A percentile compares a stretch with the other conserved stretches of the same genome.
Conservation (phyloP, 1,140 invertebrate genomes). For the Drosophila hydei region DNA sequence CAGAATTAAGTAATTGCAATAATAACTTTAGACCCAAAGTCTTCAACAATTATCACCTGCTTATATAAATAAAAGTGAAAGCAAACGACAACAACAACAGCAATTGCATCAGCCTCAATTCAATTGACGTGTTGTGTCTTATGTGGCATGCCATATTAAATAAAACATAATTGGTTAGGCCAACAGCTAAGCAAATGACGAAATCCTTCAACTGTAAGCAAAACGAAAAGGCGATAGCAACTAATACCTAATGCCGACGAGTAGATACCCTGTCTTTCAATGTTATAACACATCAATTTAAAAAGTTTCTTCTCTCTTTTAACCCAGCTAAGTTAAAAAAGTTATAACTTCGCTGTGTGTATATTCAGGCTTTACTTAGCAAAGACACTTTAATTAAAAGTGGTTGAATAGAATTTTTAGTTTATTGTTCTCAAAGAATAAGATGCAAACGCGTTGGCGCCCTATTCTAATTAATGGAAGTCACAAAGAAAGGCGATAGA, state of each 20-base stretch:
- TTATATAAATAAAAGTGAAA: slow-evolving; percentile 7
- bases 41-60: slow-evolving; percentile 3
- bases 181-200: slow-evolving; percentile 53
- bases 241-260: not conserved
- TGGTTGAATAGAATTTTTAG: too few species aligned
- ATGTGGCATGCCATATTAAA: slow-evolving; percentile 50
- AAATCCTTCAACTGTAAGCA: slow-evolving; percentile 49
- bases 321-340: too few species aligned
- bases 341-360: too few species aligned
- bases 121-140: slow-evolving; percentile 23
- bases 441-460: too few species aligned
- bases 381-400: too few species aligned
- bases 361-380: too few species aligned
- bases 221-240: slow-evolving; percentile 30
- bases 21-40: not conserved
- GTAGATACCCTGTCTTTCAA: not conserved
- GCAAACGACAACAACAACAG: slow-evolving; percentile 23
- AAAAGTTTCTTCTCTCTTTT: too few species aligned
- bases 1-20: not conserved
- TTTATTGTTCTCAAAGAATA: too few species aligned
- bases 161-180: slow-evolving; percentile 33
- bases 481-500: too few species aligned
- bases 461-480: too few species aligned
- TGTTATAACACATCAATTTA: too few species aligned
- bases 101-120: slow-evolving; percentile 41